These are phyloP conservation scores for Caenorhabditis wallacei DNA, from an alignment of 2,888 invertebrate species.

Conservation along the genomic window DNA sequence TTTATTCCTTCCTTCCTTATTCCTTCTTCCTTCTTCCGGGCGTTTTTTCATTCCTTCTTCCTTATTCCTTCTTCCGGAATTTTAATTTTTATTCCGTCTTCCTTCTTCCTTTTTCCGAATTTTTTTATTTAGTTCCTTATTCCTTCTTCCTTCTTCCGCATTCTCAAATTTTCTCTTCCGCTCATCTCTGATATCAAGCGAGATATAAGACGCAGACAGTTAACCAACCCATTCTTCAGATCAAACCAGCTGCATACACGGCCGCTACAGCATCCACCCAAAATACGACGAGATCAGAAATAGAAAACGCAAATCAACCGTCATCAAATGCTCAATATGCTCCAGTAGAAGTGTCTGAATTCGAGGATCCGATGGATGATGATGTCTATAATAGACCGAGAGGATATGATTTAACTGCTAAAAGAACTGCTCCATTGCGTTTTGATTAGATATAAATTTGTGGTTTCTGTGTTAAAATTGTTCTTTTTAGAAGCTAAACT, in stretches of 20 bases:
- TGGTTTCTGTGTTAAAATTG: too few species aligned
- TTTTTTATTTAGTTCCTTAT: too few species aligned
- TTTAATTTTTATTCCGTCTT: not conserved
- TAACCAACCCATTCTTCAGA: slow-evolving; percentile 34
- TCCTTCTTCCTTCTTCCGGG: too few species aligned
- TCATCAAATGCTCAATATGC: not conserved
- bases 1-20: too few species aligned
- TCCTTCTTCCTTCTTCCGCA: too few species aligned
- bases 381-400: slow-evolving; percentile 12
- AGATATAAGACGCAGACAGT: too few species aligned
- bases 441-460: slow-evolving; percentile 39
- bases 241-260: slow-evolving; percentile 31
- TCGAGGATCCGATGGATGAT: slow-evolving; percentile 33
- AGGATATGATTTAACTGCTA: slow-evolving; percentile 9
- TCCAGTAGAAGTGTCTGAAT: slow-evolving; percentile 48
- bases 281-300: slow-evolving; percentile 27
- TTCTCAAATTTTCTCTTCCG: too few species aligned
- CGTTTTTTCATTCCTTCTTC: not conserved
- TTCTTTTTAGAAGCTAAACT: too few species aligned
- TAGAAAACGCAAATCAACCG: slow-evolving; percentile 34
- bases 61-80: too few species aligned
- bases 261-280: not conserved
- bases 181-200: too few species aligned
- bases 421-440: slow-evolving; percentile 29
- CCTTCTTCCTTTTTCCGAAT: not conserved